phyloP scores from a whole-genome alignment of 2,113 vertebrate species.

The Perognathus longimembris region DNA sequence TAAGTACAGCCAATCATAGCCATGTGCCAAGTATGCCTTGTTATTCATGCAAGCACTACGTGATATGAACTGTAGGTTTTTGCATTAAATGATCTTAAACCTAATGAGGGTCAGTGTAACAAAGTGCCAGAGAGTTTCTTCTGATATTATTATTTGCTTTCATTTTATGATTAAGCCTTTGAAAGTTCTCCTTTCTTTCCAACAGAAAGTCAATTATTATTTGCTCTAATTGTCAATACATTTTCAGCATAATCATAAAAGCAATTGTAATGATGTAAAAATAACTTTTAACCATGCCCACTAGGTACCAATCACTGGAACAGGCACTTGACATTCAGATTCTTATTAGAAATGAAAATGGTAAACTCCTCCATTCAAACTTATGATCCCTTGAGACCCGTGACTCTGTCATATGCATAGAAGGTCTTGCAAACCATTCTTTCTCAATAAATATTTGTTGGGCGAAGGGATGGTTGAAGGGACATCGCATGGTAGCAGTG shows the following conservation, averaged over 20 bases:
- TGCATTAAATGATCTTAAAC: background rate
- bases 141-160: background rate
- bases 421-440: background rate
- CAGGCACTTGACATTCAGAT: background rate
- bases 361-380: background rate
- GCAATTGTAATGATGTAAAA: background rate
- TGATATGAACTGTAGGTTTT: background rate
- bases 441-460: background rate
- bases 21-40: background rate
- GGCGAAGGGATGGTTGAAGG: background rate
- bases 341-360: conserved; percentile 13
- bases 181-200: background rate
- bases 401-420: background rate
- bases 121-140: background rate
- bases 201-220: background rate
- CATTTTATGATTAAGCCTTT: background rate
- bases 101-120: background rate
- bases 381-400: background rate
- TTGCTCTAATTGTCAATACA: background rate
- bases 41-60: background rate
- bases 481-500: background rate
- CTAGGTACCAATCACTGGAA: background rate
- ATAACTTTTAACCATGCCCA: background rate
- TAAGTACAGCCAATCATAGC: rapidly evolving
- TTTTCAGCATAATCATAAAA: background rate